A percentile compares a stretch with the other conserved stretches of the same genome.
Conservation (phyloP, 1,140 invertebrate genomes). For the Lerema accius region DNA sequence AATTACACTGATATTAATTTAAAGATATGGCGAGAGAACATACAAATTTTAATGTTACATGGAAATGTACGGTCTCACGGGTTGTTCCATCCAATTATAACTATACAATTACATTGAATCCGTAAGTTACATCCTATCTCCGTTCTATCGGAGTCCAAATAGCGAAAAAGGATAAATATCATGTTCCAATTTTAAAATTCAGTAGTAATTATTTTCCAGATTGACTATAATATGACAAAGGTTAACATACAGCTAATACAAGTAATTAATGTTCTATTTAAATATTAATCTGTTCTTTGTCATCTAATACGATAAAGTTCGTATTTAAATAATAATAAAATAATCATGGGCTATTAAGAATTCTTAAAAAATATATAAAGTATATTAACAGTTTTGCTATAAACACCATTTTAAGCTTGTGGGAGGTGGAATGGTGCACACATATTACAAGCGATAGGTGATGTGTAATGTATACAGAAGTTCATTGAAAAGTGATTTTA, state of each 20-base stretch:
- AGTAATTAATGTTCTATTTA: slow-evolving; percentile 2
- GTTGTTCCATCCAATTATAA: slow-evolving; percentile 9
- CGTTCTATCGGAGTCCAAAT: not conserved
- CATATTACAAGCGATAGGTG: slow-evolving; percentile 14
- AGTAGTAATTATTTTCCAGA: not conserved
- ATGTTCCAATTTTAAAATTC: not conserved
- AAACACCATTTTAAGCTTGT: slow-evolving; percentile 23
- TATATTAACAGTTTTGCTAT: slow-evolving; percentile 10
- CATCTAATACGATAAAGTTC: not conserved
- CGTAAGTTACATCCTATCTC: not conserved
- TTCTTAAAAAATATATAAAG: slow-evolving; percentile 3
- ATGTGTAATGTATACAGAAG: slow-evolving; percentile 19
- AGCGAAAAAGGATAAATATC: not conserved
- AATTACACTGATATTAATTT: slow-evolving; percentile 75
- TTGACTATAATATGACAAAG: not conserved
- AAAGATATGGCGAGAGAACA: slow-evolving; percentile 69
- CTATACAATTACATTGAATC: not conserved
- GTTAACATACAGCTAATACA: not conserved
- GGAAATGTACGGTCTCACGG: slow-evolving; percentile 5
- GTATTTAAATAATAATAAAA: slow-evolving; percentile 1
- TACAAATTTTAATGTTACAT: slow-evolving; percentile 26
- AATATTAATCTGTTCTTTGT: not conserved
- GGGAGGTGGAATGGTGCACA: slow-evolving; percentile 23
- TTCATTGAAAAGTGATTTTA: slow-evolving; percentile 32
- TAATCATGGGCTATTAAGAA: slow-evolving; percentile 15